phyloP scores from a whole-genome alignment of 2,888 invertebrate genomes.

The Nysson spinosus region DNA sequence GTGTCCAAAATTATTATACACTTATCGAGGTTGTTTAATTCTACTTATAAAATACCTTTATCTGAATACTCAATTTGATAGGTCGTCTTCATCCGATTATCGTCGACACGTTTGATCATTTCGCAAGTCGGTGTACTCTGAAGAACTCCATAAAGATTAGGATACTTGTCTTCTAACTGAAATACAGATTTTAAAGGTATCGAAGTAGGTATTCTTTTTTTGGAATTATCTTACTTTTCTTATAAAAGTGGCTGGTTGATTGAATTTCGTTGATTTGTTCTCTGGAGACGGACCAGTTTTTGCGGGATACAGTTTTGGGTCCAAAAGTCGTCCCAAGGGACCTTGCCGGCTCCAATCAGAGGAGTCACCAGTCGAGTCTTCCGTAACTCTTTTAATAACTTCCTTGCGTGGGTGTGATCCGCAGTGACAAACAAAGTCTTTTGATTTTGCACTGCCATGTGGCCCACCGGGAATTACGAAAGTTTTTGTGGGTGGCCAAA shows the following conservation, averaged over 20 bases:
- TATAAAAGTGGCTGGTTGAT: constrained; percentile 82
- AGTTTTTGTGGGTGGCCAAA: constrained; percentile 80
- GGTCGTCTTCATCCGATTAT: constrained; percentile 80
- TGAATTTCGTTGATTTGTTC: constrained; percentile 79
- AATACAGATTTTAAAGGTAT: constrained; percentile 2
- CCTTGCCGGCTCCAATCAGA: constrained; percentile 77
- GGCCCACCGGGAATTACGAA: constrained; percentile 14
- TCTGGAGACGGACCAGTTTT: constrained; percentile 80
- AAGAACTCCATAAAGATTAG: constrained; percentile 82
- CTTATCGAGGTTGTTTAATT: no score
- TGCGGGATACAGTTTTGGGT: constrained; percentile 82
- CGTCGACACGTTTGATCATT: constrained; percentile 80
- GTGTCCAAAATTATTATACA: no score
- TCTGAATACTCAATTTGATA: constrained; percentile 82
- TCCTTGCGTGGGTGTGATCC: no score
- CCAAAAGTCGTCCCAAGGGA: constrained; percentile 82
- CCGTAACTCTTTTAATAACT: no score
- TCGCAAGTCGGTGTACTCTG: constrained; percentile 80
- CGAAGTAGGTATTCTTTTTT: not conserved
- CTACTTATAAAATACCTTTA: no score
- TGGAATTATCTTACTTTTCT: constrained; percentile 78
- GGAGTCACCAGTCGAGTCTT: no score
- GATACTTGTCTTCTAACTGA: constrained; percentile 82
- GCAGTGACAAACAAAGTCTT: no score
- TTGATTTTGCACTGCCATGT: not conserved